Evolutionary conservation across 2,888 invertebrate genomes (phyloP), one percentile per base, ranked within the genome.

Genomic region (Poecilus cupreus): DNA sequence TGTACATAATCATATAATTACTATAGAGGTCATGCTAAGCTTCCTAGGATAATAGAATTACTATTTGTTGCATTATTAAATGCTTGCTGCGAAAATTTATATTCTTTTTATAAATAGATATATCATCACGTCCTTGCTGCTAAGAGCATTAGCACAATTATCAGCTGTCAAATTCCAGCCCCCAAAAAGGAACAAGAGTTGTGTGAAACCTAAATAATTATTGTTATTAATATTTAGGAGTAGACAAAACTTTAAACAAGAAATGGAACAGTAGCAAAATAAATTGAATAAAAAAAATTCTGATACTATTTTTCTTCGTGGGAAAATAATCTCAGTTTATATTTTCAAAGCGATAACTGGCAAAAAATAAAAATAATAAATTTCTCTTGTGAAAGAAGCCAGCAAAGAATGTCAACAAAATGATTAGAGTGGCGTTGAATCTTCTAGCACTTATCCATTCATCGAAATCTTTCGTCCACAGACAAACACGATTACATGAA

Each of bases 401-500:
- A 26, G 20, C 51, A n/a, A n/a, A 11, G 26, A 24, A 60, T 60
- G 60, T 60, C 60, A 60, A 60, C 24, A 60, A 60, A 24, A 60
- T 26, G 60, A 60, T 60, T 60, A 60, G n/a, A n/a, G 24, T 4
- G 13, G 20, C n/a, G 2, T 5, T 13, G 26, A n/a, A 32, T 24
- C 24, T 60, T 60, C 8, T 18, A 32, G 26, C 60, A 26, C 3
- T 68, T 68, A 68, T 68, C 64, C 64, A 68, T 68, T 68, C 64
- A 68, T 68, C 64, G 64, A 68, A 68, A 68, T 68, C 64, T 32
- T 64, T 26, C 16, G 64, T 64, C 64, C 37, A 20, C 37, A 68
- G 64, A 68, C 64, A 68, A 68, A 68, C 64, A 68, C 18, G 64
- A 68, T 68, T 68, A 68, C 64, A 68, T 13, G 37, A 68, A 68